Evolutionary conservation across 1,140 invertebrate genomes (phyloP), one percentile per base, ranked within the genome.

Genomic region (Drosophila burlai): DNA sequence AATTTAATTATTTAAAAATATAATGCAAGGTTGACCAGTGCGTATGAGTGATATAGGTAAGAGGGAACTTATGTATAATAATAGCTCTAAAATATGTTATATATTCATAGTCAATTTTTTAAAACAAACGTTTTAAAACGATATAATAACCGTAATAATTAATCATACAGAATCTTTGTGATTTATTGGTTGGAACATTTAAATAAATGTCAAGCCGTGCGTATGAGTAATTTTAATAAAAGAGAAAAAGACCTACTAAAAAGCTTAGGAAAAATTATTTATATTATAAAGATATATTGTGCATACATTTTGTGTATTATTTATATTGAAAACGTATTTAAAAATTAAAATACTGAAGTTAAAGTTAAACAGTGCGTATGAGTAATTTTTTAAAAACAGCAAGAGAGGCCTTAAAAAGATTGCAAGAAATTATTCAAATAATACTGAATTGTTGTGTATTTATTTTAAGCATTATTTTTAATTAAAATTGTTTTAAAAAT

Each of bases 331-430:
- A 18, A 1, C 24, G 3, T 18, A 18, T n/a, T 43, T 4, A 18
- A 43, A 43, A 43, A 42, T 40, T 7, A 1, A n/a, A 42, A 42
- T n/a, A n/a, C 16, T 8, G 6, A n/a, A 7, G 16, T n/a, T 7
- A 42, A 8, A 7, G 16, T 8, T 8, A 2, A 42, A 42, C 40
- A 42, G 40, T 42, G 40, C 40, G 40, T 42, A 42, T 42, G 16
- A 7, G 16, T 42, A 1, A 42, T 42, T 42, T 42, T 3, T 0
- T 16, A 3, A n/a, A 16, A 42, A n/a, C 40, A n/a, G 2, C n/a
- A 8, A 43, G 0, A 0, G 8, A 18, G n/a, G 3, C 0, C 8
- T 9, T 43, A n/a, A 7, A n/a, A 43, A 9, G 0, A 1, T 9
- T 31, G 1, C 3, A n/a, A n/a, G 8, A 43, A 43, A 43, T 18